Percentiles rank a stretch among this genome's conserved stretches.
Conservation (phyloP, 2,888 invertebrate species). For the Vandiemenella viatica region DNA sequence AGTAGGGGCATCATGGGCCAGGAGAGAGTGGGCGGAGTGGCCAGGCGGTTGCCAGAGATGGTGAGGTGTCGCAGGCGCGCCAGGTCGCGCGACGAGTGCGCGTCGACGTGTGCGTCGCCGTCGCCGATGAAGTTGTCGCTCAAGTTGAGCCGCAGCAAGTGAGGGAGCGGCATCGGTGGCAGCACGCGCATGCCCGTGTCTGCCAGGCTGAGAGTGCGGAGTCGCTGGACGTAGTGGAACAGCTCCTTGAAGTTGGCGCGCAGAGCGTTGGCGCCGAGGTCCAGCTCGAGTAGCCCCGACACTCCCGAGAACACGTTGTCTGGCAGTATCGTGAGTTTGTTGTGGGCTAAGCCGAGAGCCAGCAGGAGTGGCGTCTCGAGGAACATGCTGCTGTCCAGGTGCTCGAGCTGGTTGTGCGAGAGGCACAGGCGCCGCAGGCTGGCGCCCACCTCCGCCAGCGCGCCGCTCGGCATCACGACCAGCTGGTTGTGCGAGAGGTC, state of each 20-base stretch:
- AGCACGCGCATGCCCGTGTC: slow-evolving; percentile 24
- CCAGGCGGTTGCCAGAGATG: slow-evolving; percentile 24
- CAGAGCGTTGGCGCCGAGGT: slow-evolving; percentile 24
- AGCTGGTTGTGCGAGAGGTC: slow-evolving; percentile 22
- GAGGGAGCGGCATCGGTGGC: slow-evolving; percentile 25
- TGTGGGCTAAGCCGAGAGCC: slow-evolving; percentile 23
- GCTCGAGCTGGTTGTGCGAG: slow-evolving; percentile 25
- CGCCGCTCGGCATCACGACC: slow-evolving; percentile 19
- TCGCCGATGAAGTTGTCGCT: slow-evolving; percentile 24
- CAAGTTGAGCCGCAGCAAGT: slow-evolving; percentile 24
- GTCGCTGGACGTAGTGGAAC: slow-evolving; percentile 25
- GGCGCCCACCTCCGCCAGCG: slow-evolving; percentile 17
- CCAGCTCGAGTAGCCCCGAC: slow-evolving; percentile 21
- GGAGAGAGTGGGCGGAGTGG: slow-evolving; percentile 21
- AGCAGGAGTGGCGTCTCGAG: slow-evolving; percentile 23
- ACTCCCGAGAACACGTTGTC: slow-evolving; percentile 26
- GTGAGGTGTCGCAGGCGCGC: slow-evolving; percentile 23
- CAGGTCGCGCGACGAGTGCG: slow-evolving; percentile 20
- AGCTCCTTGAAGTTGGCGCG: slow-evolving; percentile 27
- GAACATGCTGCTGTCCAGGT: slow-evolving; percentile 26
- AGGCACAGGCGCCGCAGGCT: slow-evolving; percentile 23
- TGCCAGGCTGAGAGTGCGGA: slow-evolving; percentile 24
- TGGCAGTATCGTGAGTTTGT: slow-evolving; percentile 24
- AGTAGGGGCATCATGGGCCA: slow-evolving; percentile 25
- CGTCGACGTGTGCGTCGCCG: slow-evolving; percentile 19